Evolutionary conservation across 1,140 invertebrate genomes (phyloP).

Genomic region (Radopholus similis): DNA sequence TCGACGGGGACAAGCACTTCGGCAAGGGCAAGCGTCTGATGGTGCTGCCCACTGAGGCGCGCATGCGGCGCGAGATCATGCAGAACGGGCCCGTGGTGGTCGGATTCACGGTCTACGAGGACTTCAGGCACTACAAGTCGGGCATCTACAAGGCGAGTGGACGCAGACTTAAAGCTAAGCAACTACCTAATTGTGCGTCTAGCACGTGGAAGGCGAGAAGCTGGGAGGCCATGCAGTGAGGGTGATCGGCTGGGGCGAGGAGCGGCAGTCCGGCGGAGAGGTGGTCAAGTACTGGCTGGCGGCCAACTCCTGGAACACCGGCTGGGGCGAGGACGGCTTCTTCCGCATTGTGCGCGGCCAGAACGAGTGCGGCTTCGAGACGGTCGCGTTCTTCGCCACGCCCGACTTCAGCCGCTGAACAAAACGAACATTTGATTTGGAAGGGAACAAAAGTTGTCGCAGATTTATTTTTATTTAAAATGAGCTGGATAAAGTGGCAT

Average conservation of each 20-base stretch:
- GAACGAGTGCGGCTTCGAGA: constrained; percentile 81
- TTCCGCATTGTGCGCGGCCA: constrained; percentile 79
- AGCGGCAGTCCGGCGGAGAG: too few species aligned
- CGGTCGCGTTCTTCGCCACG: constrained; percentile 47
- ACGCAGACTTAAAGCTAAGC: too few species aligned
- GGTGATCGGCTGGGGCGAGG: constrained; percentile 81
- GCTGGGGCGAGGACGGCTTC: constrained; percentile 76
- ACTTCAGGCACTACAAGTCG: constrained; percentile 67
- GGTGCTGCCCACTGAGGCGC: too few species aligned
- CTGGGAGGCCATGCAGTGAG: constrained; percentile 83
- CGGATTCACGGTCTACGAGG: constrained; percentile 82
- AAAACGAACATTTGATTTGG: too few species aligned
- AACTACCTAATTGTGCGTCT: too few species aligned
- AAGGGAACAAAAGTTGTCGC: too few species aligned
- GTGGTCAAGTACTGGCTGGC: constrained; percentile 67
- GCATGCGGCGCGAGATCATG: constrained; percentile 59
- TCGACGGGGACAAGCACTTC: constrained; percentile 73
- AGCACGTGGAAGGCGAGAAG: constrained; percentile 68
- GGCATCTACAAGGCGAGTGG: constrained; percentile 85
- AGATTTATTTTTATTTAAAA: too few species aligned
- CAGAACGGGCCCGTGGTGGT: constrained; percentile 68
- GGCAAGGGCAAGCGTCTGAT: constrained; percentile 61
- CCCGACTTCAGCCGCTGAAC: too few species aligned
- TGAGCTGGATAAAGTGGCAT: too few species aligned
- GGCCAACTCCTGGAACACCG: constrained; percentile 85